Evolutionary conservation across 1,140 invertebrate species (phyloP).

Genomic region (Drosophila prosaltans): DNA sequence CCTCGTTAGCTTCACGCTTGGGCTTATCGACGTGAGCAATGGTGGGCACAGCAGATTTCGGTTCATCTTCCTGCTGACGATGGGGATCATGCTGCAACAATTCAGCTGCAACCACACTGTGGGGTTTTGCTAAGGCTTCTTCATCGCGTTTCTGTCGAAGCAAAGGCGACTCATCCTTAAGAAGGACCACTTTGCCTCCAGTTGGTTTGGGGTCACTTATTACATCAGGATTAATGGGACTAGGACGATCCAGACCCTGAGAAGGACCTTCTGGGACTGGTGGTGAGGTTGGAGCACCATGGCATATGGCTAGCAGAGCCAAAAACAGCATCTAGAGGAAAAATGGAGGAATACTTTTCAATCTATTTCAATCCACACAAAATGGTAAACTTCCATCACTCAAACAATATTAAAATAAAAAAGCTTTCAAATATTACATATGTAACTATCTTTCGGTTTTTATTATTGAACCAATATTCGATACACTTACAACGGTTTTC

Average conservation of each 20-base stretch:
- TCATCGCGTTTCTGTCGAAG: conserved; percentile 51
- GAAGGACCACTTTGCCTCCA: conserved; percentile 34
- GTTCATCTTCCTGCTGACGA: too few species aligned
- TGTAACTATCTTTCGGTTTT: not conserved
- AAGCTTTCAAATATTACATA: not conserved
- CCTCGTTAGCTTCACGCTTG: conserved; percentile 37
- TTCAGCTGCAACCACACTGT: conserved; percentile 29
- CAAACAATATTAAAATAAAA: not conserved
- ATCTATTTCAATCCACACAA: too few species aligned
- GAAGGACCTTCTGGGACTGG: conserved; percentile 19
- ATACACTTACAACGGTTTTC: conserved; percentile 50
- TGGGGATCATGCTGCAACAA: conserved; percentile 24
- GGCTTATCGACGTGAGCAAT: not conserved
- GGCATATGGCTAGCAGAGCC: conserved; percentile 41
- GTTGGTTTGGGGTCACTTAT: conserved; percentile 52
- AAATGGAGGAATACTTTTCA: not conserved
- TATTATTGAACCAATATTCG: not conserved
- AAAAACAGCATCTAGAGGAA: conserved; percentile 49
- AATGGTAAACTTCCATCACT: too few species aligned
- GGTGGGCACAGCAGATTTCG: not conserved
- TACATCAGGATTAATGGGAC: conserved; percentile 57
- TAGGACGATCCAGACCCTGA: conserved; percentile 34
- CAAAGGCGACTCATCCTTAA: conserved; percentile 9
- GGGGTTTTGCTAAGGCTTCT: conserved; percentile 24
- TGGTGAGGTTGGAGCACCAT: conserved; percentile 43